These are phyloP conservation scores for Invenusta paracnida DNA, from an alignment of 2,888 invertebrate genomes.

Conservation along the genomic window DNA sequence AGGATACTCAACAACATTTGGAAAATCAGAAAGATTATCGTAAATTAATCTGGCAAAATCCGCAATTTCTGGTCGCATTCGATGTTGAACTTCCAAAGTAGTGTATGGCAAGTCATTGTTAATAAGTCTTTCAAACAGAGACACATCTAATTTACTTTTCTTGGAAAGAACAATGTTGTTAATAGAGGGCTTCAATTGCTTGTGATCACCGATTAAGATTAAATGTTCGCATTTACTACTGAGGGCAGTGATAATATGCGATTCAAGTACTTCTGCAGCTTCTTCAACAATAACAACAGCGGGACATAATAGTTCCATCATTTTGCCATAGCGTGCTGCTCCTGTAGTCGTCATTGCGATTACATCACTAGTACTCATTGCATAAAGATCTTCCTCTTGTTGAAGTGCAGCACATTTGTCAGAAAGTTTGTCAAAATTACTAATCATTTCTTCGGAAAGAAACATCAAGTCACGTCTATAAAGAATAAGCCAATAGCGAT, in stretches of 20 bases:
- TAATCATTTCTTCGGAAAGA: neutral
- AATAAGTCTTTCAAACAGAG: conserved; percentile 41
- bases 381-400: neutral
- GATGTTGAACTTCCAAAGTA: conserved; percentile 40
- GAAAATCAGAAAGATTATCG: conserved; percentile 65
- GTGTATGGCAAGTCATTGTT: conserved; percentile 37
- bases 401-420: neutral
- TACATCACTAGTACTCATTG: conserved; percentile 44
- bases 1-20: conserved; percentile 61
- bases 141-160: conserved; percentile 36
- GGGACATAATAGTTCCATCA: conserved; percentile 55
- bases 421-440: neutral
- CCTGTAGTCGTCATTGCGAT: conserved; percentile 58
- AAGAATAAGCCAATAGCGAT: neutral
- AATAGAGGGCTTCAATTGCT: conserved; percentile 33
- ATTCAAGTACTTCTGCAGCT: conserved; percentile 80
- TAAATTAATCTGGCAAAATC: neutral
- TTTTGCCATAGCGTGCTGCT: conserved; percentile 52
- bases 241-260: conserved; percentile 75
- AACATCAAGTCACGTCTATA: neutral
- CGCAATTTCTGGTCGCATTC: conserved; percentile 44
- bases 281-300: conserved; percentile 70
- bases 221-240: conserved; percentile 73
- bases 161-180: conserved; percentile 20
- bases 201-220: conserved; percentile 52